These are phyloP conservation scores for Andrena cerasifolii DNA, from an alignment of 1,140 invertebrate genomes.

Conservation along the genomic window DNA sequence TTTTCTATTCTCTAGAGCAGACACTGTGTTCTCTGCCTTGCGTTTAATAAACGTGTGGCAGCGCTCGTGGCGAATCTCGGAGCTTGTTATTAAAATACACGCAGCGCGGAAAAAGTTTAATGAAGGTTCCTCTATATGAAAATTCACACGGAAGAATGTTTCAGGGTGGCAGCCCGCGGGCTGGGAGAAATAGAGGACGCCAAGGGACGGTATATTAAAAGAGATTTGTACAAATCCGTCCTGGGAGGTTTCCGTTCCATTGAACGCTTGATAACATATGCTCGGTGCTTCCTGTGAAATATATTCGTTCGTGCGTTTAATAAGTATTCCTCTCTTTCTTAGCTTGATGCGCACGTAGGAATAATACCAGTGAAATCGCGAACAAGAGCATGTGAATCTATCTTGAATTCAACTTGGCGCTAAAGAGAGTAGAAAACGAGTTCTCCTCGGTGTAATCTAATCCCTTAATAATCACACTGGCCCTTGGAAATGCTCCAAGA, in stretches of 20 bases:
- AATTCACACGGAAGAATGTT: conserved; percentile 21
- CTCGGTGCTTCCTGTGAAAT: neutral
- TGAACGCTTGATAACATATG: neutral
- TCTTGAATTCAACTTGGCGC: too few relatives aligned
- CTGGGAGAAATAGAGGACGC: neutral
- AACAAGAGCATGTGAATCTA: too few relatives aligned
- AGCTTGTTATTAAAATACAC: conserved; percentile 48
- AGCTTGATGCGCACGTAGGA: too few relatives aligned
- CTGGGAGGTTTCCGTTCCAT: neutral
- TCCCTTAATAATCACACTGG: too few relatives aligned
- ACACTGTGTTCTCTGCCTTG: neutral
- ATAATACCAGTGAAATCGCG: too few relatives aligned
- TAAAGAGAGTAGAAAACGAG: too few relatives aligned
- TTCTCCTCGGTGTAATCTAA: too few relatives aligned
- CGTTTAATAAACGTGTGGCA: conserved; percentile 12
- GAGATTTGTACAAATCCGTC: conserved; percentile 10
- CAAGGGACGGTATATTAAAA: conserved; percentile 6
- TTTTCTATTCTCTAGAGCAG: neutral
- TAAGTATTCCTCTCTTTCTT: too few relatives aligned
- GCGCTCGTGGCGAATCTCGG: neutral
- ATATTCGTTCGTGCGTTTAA: neutral
- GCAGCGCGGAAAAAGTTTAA: conserved; percentile 34
- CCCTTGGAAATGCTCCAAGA: too few relatives aligned
- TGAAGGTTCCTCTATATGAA: conserved; percentile 30
- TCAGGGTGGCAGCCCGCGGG: neutral